Evolutionary conservation across 2,797 vertebrate species (phyloP), one percentile per base, ranked within the genome.

Genomic region (Sebastes minor): DNA sequence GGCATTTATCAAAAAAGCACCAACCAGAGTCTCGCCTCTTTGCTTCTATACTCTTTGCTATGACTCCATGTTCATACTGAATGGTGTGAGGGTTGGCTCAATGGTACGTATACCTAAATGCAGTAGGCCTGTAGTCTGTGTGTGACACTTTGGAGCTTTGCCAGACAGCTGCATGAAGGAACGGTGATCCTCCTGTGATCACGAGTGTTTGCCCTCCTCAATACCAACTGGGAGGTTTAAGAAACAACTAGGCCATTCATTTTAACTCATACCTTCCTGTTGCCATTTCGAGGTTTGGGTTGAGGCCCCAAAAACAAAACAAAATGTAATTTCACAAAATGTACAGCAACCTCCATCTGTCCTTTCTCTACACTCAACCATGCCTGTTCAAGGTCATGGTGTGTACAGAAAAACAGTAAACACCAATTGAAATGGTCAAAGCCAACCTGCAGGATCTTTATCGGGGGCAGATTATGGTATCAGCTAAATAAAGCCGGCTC

Each of bases 201-300:
- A 73, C 22, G 66, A 68, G 74, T 69, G 63, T 75, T 74, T 72
- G 46, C 20, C 69, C 65, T 81, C 74, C 64, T 69, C 59, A 76
- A 55, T 32, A 86, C 70, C 87, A 86, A 62, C 82, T 81, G 76
- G 64, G 53, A 72, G 56, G 42, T 73, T 84, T n/a, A 80, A 82
- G n/a, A 74, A 77, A 74, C 74, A 74, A 23, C 62, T 8, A 2
- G 20, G 71, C 64, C 57, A 79, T 81, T 81, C 16, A 35, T 32
- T 56, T 63, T 53, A 80, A 83, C 18, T 27, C 59, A 60, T 64
- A 57, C 18, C 20, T 69, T 35, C 67, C 68, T 68, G 20, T 38
- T 77, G 56, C 20, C 8, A 63, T 12, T 22, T 18, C 7, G 4
- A 69, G 30, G n/a, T 11, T 57, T 55, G n/a, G 3, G 2, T 38